Conservation (phyloP, 1,140 invertebrate species). For the Tetraneura akinire region DNA sequence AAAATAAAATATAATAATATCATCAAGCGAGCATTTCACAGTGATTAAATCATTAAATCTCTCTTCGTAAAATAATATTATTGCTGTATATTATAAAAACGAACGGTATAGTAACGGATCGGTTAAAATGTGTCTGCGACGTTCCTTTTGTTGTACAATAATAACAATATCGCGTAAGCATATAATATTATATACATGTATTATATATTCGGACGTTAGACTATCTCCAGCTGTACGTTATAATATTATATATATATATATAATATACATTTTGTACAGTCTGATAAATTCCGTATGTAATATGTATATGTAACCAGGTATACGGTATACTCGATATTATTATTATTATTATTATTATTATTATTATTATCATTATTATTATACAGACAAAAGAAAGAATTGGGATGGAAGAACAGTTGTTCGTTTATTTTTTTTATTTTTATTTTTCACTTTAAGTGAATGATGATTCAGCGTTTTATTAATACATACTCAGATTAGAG, state of each 20-base stretch:
- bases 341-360: no score
- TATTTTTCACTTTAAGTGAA: no score
- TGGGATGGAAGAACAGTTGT: conserved; percentile 17
- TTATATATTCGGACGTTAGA: background rate
- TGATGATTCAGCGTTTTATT: conserved; percentile 41
- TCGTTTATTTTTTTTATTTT: background rate
- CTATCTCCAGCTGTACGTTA: no score
- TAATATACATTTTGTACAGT: background rate
- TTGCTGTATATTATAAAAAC: background rate
- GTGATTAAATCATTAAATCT: background rate
- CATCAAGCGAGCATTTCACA: conserved; percentile 16
- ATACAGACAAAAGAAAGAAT: background rate
- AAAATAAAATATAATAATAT: no score
- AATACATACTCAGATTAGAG: conserved; percentile 41
- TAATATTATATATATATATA: background rate
- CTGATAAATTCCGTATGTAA: no score
- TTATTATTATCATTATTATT: no score
- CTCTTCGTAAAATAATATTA: background rate
- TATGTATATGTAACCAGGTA: no score
- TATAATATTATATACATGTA: background rate
- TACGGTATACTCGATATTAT: no score
- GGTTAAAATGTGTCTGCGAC: background rate
- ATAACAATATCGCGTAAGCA: background rate
- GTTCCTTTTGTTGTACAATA: conserved; percentile 37
- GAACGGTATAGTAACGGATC: background rate